Evolutionary conservation across 2,113 vertebrate genomes (phyloP).

Genomic region (Callopanchax toddi): DNA sequence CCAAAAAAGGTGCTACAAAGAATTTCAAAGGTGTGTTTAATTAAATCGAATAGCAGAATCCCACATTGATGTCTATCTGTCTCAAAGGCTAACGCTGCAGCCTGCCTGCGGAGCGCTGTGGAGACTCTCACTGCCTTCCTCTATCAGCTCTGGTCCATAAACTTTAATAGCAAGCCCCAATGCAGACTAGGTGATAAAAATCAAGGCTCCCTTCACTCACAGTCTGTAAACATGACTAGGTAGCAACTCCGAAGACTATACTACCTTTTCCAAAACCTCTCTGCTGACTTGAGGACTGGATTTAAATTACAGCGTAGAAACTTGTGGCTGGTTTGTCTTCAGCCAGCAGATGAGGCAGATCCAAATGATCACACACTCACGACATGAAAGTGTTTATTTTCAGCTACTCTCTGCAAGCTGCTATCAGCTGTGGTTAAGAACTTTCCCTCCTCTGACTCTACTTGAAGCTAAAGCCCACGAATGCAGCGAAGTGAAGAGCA

Average conservation of each 20-base stretch:
- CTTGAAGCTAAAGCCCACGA: neutral
- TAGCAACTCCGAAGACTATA: slow-evolving; percentile 44
- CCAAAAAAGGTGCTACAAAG: neutral
- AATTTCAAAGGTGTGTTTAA: slow-evolving; percentile 11
- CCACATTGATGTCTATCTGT: slow-evolving; percentile 1
- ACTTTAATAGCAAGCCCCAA: slow-evolving; percentile 67
- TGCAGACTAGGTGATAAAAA: slow-evolving; percentile 68
- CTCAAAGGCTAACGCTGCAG: slow-evolving; percentile 19
- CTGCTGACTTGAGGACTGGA: slow-evolving; percentile 8
- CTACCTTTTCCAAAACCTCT: slow-evolving; percentile 25
- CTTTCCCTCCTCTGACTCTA: slow-evolving; percentile 32
- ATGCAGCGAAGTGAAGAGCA: slow-evolving; percentile 4
- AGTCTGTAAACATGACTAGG: slow-evolving; percentile 68
- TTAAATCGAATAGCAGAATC: slow-evolving; percentile 11
- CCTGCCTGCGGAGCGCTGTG: slow-evolving; percentile 43
- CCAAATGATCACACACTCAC: neutral
- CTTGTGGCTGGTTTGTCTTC: slow-evolving; percentile 4
- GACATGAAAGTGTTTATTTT: slow-evolving; percentile 15
- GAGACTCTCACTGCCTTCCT: slow-evolving; percentile 6
- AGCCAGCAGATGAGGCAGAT: slow-evolving; percentile 17
- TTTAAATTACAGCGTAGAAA: slow-evolving; percentile 25
- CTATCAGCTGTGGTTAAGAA: slow-evolving; percentile 47
- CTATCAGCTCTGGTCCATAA: slow-evolving; percentile 61
- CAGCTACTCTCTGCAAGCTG: slow-evolving; percentile 17
- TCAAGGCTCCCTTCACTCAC: slow-evolving; percentile 62